Conservation (phyloP, 2,888 invertebrate species). For the Mesodorylaimus sp. region DNA sequence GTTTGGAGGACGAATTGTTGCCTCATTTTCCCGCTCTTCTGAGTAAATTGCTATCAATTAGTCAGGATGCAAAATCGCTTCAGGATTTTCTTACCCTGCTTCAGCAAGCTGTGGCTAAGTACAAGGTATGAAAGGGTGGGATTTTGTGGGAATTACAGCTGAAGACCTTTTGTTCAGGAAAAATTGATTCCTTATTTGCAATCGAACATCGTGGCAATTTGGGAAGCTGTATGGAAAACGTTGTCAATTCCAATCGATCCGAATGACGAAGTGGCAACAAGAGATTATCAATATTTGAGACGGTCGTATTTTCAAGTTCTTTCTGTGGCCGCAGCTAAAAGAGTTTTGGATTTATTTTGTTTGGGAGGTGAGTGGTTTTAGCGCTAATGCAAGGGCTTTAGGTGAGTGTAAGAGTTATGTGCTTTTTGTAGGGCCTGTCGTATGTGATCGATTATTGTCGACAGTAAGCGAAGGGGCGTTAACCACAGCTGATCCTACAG, state of each 20-base stretch:
- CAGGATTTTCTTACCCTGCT: conserved; percentile 42
- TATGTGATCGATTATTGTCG: conserved; percentile 32
- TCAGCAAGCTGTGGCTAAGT: conserved; percentile 42
- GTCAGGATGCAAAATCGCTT: conserved; percentile 26
- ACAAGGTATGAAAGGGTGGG: conserved; percentile 33
- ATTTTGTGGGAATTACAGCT: neutral
- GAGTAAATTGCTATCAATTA: conserved; percentile 35
- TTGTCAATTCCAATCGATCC: neutral
- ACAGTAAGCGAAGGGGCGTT: conserved; percentile 39
- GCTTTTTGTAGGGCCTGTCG: neutral
- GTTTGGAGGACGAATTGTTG: conserved; percentile 40
- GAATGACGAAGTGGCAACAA: conserved; percentile 11
- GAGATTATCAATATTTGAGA: conserved; percentile 16
- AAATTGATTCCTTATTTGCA: conserved; percentile 4
- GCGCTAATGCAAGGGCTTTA: no score
- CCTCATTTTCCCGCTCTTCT: conserved; percentile 39
- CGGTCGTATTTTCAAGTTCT: conserved; percentile 9
- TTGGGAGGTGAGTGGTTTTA: no score
- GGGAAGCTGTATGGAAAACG: conserved; percentile 1
- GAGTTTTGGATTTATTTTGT: neutral
- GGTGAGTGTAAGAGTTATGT: no score
- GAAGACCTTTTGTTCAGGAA: conserved; percentile 1
- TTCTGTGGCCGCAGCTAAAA: neutral
- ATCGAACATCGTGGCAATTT: neutral
- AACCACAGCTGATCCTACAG: conserved; percentile 37